Conservation (phyloP, 2,113 vertebrate genomes). For the Anoplopoma fimbria region DNA sequence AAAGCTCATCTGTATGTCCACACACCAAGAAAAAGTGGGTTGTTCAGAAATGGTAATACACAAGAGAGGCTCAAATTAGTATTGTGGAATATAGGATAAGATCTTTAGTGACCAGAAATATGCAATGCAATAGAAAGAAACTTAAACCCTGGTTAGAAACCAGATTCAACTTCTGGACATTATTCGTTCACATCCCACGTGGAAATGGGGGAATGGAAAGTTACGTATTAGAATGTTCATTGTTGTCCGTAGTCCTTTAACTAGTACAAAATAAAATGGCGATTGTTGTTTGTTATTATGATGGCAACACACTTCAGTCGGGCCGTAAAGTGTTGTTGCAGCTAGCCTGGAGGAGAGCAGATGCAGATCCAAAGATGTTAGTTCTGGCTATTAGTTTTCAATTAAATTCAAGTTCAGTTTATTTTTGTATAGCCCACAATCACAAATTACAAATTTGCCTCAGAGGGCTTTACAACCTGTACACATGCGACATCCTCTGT, state of each 20-base stretch:
- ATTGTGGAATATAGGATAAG: background rate
- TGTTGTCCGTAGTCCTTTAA: too few species aligned
- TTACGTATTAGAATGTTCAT: background rate
- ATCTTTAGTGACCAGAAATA: background rate
- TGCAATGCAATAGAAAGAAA: too few species aligned
- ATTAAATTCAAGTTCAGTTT: too few species aligned
- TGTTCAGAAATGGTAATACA: background rate
- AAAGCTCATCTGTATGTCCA: conserved; percentile 89
- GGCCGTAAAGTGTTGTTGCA: too few species aligned
- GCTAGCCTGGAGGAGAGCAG: too few species aligned
- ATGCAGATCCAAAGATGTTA: background rate
- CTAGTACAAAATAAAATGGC: background rate
- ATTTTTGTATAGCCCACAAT: too few species aligned
- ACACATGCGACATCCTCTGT: too few species aligned
- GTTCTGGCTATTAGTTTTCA: too few species aligned
- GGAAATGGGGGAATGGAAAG: background rate
- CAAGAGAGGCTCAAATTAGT: background rate
- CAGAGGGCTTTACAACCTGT: too few species aligned
- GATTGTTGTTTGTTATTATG: background rate
- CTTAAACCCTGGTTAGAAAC: background rate
- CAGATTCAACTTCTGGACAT: background rate
- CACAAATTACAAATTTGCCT: too few species aligned
- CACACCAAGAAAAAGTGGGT: conserved; percentile 24
- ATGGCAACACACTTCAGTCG: too few species aligned
- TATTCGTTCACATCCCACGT: background rate